phyloP scores from a whole-genome alignment of 1,140 invertebrate genomes.

The Coelopa frigida region DNA sequence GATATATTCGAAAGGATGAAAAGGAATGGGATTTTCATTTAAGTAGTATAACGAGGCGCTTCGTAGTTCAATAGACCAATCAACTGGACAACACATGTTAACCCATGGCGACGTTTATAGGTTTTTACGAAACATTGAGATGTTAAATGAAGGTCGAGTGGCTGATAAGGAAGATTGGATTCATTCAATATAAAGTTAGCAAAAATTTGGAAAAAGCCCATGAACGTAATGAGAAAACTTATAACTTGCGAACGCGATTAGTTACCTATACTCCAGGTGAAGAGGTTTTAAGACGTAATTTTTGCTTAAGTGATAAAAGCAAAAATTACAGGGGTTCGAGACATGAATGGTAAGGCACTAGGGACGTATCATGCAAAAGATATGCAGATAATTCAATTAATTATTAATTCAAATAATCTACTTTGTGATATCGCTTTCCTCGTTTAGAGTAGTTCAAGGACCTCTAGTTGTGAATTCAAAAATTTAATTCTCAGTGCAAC shows the following conservation, averaged over 20 bases:
- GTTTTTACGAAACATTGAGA: background rate
- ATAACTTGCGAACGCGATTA: background rate
- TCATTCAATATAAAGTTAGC: background rate
- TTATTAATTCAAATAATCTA: too few relatives aligned
- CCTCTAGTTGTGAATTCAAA: too few relatives aligned
- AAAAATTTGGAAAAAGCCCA: background rate
- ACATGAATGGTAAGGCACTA: too few relatives aligned
- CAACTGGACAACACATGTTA: conserved; percentile 11
- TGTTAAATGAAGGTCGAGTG: background rate
- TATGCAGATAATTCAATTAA: too few relatives aligned
- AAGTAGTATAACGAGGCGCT: conserved; percentile 5
- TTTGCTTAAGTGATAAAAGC: too few relatives aligned
- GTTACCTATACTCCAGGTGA: background rate
- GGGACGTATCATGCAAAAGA: too few relatives aligned
- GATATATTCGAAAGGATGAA: too few relatives aligned
- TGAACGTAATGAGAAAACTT: background rate
- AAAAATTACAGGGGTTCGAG: too few relatives aligned
- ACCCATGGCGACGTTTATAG: conserved; percentile 5
- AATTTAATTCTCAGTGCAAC: too few relatives aligned
- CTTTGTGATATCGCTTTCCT: too few relatives aligned
- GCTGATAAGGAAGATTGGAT: background rate
- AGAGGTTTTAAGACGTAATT: background rate
- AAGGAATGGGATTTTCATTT: conserved; percentile 8
- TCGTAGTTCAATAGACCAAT: conserved; percentile 9
- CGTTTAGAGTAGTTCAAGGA: too few relatives aligned